Evolutionary conservation across 2,797 vertebrate species (phyloP).

Genomic region (Synanceia verrucosa): DNA sequence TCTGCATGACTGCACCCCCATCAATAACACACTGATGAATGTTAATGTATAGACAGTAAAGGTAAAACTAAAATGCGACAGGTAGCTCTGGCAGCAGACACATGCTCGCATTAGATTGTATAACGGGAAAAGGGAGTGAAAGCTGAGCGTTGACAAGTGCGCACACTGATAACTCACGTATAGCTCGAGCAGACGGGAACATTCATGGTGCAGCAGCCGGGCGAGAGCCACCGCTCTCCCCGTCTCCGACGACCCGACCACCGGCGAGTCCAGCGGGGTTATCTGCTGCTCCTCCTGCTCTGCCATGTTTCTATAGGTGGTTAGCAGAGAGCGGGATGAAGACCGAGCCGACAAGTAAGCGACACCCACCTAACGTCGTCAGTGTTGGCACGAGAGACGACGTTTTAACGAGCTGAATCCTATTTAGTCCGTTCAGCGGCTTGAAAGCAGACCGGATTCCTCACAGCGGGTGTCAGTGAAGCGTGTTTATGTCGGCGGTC

Average conservation of each 20-base stretch:
- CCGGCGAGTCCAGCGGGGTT: constrained; percentile 45
- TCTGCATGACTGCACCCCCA: constrained; percentile 23
- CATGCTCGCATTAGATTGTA: constrained; percentile 16
- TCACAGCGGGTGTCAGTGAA: background rate
- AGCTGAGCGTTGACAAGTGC: background rate
- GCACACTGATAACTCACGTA: constrained; percentile 75
- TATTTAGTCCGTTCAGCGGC: background rate
- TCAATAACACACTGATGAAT: background rate
- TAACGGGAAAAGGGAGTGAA: constrained; percentile 8
- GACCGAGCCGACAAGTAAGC: constrained; percentile 4
- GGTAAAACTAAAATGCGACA: constrained; percentile 14
- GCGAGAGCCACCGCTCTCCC: constrained; percentile 75
- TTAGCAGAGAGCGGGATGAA: constrained; percentile 35
- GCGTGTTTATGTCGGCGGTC: constrained; percentile 42
- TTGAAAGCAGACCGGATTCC: background rate
- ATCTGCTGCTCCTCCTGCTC: constrained; percentile 48
- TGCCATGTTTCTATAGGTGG: constrained; percentile 58
- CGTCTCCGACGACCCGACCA: constrained; percentile 46
- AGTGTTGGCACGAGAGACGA: background rate
- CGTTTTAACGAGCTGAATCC: background rate
- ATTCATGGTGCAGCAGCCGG: constrained; percentile 76
- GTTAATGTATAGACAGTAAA: background rate
- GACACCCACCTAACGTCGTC: background rate
- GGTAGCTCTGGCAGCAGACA: constrained; percentile 45
- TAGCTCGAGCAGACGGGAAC: constrained; percentile 72